Base-by-base conservation (phyloP, 2,797 vertebrate species). In the Zonotrichia albicollis region DNA sequence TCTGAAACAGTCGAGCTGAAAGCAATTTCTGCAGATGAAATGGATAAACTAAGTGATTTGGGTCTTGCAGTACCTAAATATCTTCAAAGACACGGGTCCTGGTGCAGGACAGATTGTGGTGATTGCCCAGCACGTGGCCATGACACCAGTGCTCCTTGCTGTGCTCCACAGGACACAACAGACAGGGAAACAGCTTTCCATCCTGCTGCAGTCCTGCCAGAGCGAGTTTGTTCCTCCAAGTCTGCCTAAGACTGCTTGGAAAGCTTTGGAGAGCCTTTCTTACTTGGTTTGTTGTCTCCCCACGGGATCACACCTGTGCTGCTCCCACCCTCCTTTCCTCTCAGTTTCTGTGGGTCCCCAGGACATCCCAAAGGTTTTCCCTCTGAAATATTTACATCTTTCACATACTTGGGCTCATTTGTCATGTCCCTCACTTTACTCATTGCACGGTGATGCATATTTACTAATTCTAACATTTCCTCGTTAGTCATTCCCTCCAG, bases 401-500 rank as follows among this genome's bases (percentile, higher is more conserved):
- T 76, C 76, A 62, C 46, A 72, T 67, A 38, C 36, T 89, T 54
- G 45, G 74, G 57, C 82, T 94, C 91, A 60, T 96, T 95, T 93
- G 94, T 89, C 94, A 92, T 64, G 5, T 96, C 62, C 76, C 65
- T 73, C 3, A 0, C 25, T 96, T 95, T 95, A 89, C 92, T 80
- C 84, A 62, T 81, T 87, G 93, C 93, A 93, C 32, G 21, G 90
- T 80, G 93, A 91, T 96, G 93, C 90, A 85, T 95, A 95, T 95
- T 95, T 95, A 95, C 94, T 90, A 90, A 96, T 96, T 96, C 95
- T 95, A 96, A 94, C 83, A 79, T 96, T 94, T 97, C 85, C 96
- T 97, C 46, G 76, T 97, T 97, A 95, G 94, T 94, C 95, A 94
- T 92, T 97, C 95, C 96, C 95, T 96, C 93, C 93, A 96, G 95